These are phyloP conservation scores for Alosa sapidissima DNA, from an alignment of 2,797 vertebrate genomes.

Conservation along the genomic window DNA sequence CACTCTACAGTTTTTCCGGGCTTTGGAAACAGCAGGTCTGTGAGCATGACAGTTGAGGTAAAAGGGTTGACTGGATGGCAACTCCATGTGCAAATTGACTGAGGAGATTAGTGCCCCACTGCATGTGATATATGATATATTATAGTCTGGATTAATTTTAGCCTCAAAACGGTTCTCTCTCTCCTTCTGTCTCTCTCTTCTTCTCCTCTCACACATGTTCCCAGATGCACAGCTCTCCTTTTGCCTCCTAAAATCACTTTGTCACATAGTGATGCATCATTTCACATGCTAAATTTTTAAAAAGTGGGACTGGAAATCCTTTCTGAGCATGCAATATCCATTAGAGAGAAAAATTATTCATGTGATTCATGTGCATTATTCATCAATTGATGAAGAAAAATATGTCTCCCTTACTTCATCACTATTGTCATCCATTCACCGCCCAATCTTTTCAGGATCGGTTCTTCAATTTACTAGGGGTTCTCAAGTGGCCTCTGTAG, in stretches of 20 bases:
- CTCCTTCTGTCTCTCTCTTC: background rate
- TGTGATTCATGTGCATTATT: constrained; percentile 79
- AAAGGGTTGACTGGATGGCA: background rate
- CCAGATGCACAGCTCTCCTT: constrained; percentile 63
- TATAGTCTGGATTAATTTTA: constrained; percentile 20
- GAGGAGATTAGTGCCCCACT: background rate
- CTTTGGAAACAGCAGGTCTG: background rate
- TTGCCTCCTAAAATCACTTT: constrained; percentile 77
- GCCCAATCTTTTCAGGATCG: constrained; percentile 50
- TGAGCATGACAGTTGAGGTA: background rate
- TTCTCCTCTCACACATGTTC: constrained; percentile 28
- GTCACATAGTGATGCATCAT: constrained; percentile 80
- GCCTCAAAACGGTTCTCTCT: background rate
- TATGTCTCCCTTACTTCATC: constrained; percentile 59
- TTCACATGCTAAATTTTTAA: constrained; percentile 81
- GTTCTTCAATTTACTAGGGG: constrained; percentile 9
- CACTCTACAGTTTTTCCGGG: background rate
- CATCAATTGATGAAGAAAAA: constrained; percentile 75
- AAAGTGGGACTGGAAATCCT: constrained; percentile 77
- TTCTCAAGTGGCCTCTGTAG: constrained; percentile 26
- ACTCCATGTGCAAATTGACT: background rate
- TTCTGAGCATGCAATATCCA: constrained; percentile 82
- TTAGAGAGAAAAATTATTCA: constrained; percentile 80
- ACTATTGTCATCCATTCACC: constrained; percentile 63
- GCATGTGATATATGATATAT: background rate